Evolutionary conservation across 2,888 invertebrate species (phyloP).

Genomic region (Lepetodrilus schrolli): DNA sequence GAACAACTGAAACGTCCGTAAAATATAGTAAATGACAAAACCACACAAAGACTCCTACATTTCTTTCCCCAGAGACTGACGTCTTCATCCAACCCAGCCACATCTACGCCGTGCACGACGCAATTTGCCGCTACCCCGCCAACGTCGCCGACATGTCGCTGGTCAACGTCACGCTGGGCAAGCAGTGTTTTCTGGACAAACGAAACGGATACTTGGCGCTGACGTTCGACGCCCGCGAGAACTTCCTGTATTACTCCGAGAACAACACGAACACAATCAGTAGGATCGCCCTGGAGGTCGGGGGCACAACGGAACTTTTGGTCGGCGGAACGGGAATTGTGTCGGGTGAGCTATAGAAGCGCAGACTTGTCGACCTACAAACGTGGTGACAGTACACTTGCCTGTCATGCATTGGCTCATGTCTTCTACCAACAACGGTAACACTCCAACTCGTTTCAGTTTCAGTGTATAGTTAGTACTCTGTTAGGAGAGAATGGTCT

Average conservation of each 20-base stretch:
- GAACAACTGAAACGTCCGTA: too few species aligned
- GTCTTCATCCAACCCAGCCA: constrained; percentile 75
- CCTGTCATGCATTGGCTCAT: too few species aligned
- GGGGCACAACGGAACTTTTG: constrained; percentile 57
- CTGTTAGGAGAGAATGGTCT: too few species aligned
- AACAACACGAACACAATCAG: constrained; percentile 68
- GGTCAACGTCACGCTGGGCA: constrained; percentile 61
- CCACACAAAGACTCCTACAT: too few species aligned
- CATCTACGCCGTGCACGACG: constrained; percentile 67
- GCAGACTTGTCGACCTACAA: too few species aligned
- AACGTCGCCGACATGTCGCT: constrained; percentile 71
- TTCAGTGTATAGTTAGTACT: too few species aligned
- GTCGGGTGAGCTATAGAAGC: constrained; percentile 59
- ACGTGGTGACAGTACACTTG: too few species aligned
- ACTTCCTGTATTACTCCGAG: constrained; percentile 65
- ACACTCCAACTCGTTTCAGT: too few species aligned
- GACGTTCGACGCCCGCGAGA: constrained; percentile 58
- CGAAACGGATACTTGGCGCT: constrained; percentile 63
- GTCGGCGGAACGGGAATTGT: constrained; percentile 66
- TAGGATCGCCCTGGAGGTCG: constrained; percentile 57
- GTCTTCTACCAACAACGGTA: too few species aligned
- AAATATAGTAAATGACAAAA: too few species aligned
- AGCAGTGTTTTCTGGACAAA: constrained; percentile 80
- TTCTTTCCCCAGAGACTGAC: constrained; percentile 72
- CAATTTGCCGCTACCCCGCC: constrained; percentile 72